Base-by-base conservation (phyloP, 2,888 invertebrate genomes). In the Gisinianus flammeolus region DNA sequence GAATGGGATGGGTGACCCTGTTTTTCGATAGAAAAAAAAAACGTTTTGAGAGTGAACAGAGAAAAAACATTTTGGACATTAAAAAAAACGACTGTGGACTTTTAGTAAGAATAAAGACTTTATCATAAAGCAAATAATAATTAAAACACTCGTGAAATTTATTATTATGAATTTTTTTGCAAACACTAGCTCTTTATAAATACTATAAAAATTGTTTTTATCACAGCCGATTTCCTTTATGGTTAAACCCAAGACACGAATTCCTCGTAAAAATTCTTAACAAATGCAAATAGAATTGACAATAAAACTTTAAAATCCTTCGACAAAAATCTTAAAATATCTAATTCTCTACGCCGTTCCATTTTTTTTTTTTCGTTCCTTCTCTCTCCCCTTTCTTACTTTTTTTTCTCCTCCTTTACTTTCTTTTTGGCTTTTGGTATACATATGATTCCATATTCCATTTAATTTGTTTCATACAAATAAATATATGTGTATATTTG, bases 211-310 rank as follows among this genome's bases (percentile, higher is more conserved):
- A 62, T 35, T 6, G 35, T 70, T 77, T 77, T 77, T 77, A 77
- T 72, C 77, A 72, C 77, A 58, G 54, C 77, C 72, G 77, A 77
- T 77, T 77, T 77, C 77, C 77, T 77, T 77, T 66, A 77, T 72
- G 77, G 77, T 72, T 62, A 77, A 77, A 77, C 71, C 31, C 72
- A 30, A 72, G 72, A 66, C 77, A 77, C 77, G 77, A 77, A 77
- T 77, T 77, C 72, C 66, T 71, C 72, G 67, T 77, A 77, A 77
- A 76, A 72, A 52, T 72, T 22, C 26, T 33, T 30, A 66, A 77
- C 54, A 58, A 77, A 72, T 77, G 72, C 66, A 64, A 77, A 72
- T 58, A 77, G 72, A 66, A 72, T 67, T 67, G 72, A 64, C 66
- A 72, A 77, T 77, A 71, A 71, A 77, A 72, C 16, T 66, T 67